Percentiles rank a stretch among this genome's conserved stretches.
phyloP scores from a whole-genome alignment of 2,888 invertebrate species.

The Oxyscelio sp. region DNA sequence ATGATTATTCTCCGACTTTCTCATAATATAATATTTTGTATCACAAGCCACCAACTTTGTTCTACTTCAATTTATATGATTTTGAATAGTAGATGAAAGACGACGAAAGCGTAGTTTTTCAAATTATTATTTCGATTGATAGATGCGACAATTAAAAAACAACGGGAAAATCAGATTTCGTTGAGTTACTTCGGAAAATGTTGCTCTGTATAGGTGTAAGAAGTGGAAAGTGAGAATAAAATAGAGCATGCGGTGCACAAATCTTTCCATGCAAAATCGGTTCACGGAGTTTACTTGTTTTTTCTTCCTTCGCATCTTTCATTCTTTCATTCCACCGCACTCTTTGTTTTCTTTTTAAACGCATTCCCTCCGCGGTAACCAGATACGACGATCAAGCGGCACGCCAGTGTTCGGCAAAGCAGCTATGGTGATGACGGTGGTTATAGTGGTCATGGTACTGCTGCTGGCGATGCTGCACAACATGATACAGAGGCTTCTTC shows the following conservation, averaged over 20 bases:
- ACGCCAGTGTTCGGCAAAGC: conserved; percentile 75
- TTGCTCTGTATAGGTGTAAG: not conserved
- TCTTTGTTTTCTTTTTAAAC: conserved; percentile 54
- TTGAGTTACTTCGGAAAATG: not conserved
- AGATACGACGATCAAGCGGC: conserved; percentile 78
- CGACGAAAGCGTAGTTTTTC: conserved; percentile 25
- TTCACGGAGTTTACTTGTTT: conserved; percentile 45
- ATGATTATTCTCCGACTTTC: conserved; percentile 55
- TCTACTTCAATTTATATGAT: conserved; percentile 34
- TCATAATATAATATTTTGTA: conserved; percentile 64
- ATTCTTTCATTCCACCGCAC: conserved; percentile 18
- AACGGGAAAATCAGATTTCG: conserved; percentile 30
- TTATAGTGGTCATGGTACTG: conserved; percentile 65
- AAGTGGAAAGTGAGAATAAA: conserved; percentile 14
- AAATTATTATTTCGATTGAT: conserved; percentile 35
- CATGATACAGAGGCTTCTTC: conserved; percentile 59
- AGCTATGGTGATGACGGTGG: conserved; percentile 63
- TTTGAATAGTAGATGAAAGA: conserved; percentile 11
- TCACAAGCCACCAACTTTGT: conserved; percentile 39
- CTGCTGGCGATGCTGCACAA: conserved; percentile 61
- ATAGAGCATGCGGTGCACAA: conserved; percentile 37
- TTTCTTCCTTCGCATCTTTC: conserved; percentile 37
- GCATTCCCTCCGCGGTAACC: conserved; percentile 76
- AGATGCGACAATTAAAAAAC: conserved; percentile 32
- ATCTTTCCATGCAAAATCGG: conserved; percentile 63